Evolutionary conservation across 2,113 vertebrate genomes (phyloP).

Genomic region (Brienomyrus brachyistius): DNA sequence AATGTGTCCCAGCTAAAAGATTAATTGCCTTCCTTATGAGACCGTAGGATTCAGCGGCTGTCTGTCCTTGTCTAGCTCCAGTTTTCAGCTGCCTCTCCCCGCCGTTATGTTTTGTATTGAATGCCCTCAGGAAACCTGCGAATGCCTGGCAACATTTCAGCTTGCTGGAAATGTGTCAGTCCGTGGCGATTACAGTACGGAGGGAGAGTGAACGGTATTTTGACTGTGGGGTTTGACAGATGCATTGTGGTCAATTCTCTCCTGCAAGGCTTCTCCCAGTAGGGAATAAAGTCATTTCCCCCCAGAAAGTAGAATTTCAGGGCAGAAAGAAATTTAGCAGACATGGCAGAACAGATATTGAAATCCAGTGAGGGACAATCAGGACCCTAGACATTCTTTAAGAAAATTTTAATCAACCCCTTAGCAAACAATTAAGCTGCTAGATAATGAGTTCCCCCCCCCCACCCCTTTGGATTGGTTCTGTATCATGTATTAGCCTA

Average conservation of each 20-base stretch:
- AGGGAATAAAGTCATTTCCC: conserved; percentile 13
- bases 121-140: neutral
- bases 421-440: conserved; percentile 20
- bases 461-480: neutral
- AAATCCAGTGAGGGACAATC: conserved; percentile 23
- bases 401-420: conserved; percentile 26
- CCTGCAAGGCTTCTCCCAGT: conserved; percentile 4
- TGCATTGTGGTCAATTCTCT: neutral
- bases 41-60: neutral
- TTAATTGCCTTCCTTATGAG: conserved; percentile 2
- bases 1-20: neutral
- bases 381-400: conserved; percentile 12
- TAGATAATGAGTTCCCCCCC: neutral
- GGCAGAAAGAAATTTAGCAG: neutral
- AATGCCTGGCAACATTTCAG: neutral
- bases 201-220: neutral
- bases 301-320: conserved; percentile 5
- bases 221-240: neutral
- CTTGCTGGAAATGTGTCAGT: neutral
- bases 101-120: neutral
- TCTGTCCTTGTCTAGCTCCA: neutral
- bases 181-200: neutral
- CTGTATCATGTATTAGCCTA: conserved; percentile 10
- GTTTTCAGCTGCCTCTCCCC: neutral
- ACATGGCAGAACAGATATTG: conserved; percentile 8